Evolutionary conservation across 2,113 vertebrate genomes (phyloP).

Genomic region (Polypterus bichir): DNA sequence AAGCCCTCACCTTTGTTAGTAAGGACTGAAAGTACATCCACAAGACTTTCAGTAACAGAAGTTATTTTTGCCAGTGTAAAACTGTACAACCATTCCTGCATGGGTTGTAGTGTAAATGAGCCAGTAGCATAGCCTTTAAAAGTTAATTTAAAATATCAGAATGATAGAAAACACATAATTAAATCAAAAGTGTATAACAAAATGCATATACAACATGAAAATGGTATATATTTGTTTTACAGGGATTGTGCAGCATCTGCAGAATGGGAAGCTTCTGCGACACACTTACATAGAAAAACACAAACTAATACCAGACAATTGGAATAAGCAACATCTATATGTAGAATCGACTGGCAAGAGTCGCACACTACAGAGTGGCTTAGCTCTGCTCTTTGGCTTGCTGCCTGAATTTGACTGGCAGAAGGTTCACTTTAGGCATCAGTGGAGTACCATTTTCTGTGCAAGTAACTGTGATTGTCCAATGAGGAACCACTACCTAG

Average conservation of each 20-base stretch:
- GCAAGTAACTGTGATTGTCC: constrained; percentile 80
- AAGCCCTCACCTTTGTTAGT: no score
- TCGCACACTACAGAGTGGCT: constrained; percentile 80
- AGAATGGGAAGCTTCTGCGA: constrained; percentile 70
- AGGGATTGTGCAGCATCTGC: constrained; percentile 88
- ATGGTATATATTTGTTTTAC: constrained; percentile 13
- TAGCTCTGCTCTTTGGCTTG: constrained; percentile 79
- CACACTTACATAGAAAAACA: constrained; percentile 74
- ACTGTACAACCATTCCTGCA: no score
- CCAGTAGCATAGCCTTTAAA: no score
- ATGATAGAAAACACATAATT: no score
- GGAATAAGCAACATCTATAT: constrained; percentile 71
- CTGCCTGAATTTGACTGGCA: constrained; percentile 79
- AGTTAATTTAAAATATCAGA: no score
- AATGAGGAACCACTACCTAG: constrained; percentile 69
- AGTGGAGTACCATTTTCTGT: constrained; percentile 88
- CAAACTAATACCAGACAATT: constrained; percentile 55
- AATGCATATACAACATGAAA: no score
- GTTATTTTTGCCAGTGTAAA: no score
- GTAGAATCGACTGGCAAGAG: constrained; percentile 86
- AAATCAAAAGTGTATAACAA: no score
- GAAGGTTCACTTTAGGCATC: constrained; percentile 65
- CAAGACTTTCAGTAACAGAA: no score
- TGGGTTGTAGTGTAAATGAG: no score
- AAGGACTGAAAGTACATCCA: no score